These are phyloP conservation scores for Acrobasis repandana DNA, from an alignment of 2,888 invertebrate genomes.

Conservation along the genomic window DNA sequence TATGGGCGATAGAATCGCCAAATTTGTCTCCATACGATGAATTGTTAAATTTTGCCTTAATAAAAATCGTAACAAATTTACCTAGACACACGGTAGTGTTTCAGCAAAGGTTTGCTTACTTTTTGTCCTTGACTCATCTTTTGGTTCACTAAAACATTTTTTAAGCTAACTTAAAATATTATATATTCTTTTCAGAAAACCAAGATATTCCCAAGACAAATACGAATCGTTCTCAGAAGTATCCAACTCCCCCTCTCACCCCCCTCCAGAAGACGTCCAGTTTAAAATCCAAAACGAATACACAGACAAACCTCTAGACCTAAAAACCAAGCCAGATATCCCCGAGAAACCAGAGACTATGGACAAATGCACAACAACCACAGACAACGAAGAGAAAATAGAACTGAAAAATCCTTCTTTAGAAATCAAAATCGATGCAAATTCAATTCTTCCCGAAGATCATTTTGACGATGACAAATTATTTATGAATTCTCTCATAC, in stretches of 20 bases:
- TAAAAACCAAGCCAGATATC: constrained; percentile 59
- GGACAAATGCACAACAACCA: constrained; percentile 59
- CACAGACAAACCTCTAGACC: constrained; percentile 60
- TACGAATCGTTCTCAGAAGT: constrained; percentile 74
- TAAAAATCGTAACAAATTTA: too few species aligned
- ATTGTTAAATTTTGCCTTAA: too few species aligned
- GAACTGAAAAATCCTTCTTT: constrained; percentile 46
- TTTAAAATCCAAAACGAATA: constrained; percentile 61
- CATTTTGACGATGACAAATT: constrained; percentile 72
- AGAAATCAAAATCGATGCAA: constrained; percentile 72
- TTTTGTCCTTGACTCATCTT: neutral
- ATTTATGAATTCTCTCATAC: constrained; percentile 73
- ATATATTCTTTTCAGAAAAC: constrained; percentile 57
- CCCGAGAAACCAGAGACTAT: constrained; percentile 51
- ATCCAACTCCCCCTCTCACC: constrained; percentile 72
- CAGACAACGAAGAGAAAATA: constrained; percentile 40
- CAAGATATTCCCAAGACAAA: constrained; percentile 71
- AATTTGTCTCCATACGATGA: too few species aligned
- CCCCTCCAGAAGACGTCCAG: constrained; percentile 58
- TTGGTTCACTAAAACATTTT: neutral
- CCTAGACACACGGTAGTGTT: too few species aligned
- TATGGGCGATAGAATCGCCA: too few species aligned
- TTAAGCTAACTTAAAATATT: neutral
- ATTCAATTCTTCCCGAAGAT: constrained; percentile 69
- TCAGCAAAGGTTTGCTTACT: too few species aligned